Evolutionary conservation across 1,140 invertebrate genomes (phyloP).

Genomic region (Drosophila funebris): DNA sequence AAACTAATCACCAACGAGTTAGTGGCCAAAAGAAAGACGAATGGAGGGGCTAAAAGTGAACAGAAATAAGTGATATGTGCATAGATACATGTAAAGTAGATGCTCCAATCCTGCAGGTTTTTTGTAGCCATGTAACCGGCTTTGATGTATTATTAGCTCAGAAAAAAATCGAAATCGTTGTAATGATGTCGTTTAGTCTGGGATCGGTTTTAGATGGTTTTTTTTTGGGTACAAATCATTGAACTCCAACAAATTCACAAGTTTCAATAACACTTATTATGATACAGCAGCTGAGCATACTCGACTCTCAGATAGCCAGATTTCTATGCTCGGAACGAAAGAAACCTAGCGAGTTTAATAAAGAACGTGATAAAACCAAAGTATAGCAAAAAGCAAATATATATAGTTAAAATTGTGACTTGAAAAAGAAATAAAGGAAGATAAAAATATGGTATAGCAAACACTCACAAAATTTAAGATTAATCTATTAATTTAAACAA

Average conservation of each 20-base stretch:
- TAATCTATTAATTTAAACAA: too few relatives aligned
- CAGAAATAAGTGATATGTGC: constrained; percentile 10
- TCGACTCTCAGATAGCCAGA: too few relatives aligned
- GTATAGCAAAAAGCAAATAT: too few relatives aligned
- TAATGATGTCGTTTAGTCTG: neutral
- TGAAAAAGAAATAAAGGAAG: too few relatives aligned
- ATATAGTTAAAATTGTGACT: too few relatives aligned
- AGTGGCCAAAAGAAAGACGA: constrained; percentile 27
- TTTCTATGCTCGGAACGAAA: too few relatives aligned
- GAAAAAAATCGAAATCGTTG: neutral
- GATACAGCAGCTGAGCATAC: too few relatives aligned
- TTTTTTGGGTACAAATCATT: neutral
- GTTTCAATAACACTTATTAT: neutral
- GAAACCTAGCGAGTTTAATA: too few relatives aligned
- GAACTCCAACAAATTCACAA: neutral
- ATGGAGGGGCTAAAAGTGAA: constrained; percentile 5
- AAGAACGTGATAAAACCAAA: too few relatives aligned
- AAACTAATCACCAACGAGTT: neutral
- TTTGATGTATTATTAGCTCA: neutral
- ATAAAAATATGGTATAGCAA: too few relatives aligned
- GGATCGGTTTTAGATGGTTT: neutral
- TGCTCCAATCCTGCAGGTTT: neutral
- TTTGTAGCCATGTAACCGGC: neutral
- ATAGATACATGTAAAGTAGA: neutral
- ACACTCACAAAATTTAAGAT: too few relatives aligned